Percentiles rank a stretch among this genome's conserved stretches.
phyloP scores from a whole-genome alignment of 2,797 vertebrate genomes.

The Echeneis naucrates region DNA sequence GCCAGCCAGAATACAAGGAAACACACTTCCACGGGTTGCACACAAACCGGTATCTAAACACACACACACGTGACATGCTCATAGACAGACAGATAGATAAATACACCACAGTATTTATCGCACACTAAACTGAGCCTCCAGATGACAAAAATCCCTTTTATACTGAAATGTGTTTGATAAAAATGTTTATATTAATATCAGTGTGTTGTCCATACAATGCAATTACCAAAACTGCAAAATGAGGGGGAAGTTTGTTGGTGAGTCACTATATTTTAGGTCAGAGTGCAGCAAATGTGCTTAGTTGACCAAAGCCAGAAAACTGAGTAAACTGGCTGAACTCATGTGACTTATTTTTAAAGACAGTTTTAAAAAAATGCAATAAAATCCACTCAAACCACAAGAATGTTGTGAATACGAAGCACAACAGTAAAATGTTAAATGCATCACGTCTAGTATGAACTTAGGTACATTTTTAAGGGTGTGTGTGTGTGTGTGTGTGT shows the following conservation, averaged over 20 bases:
- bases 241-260: not conserved
- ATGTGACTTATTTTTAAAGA: no score
- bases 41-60: conserved; percentile 48
- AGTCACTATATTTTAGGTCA: not conserved
- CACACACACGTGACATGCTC: conserved; percentile 11
- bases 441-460: not conserved
- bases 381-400: not conserved
- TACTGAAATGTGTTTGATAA: no score
- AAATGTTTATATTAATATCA: not conserved
- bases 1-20: conserved; percentile 63
- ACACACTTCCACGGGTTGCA: conserved; percentile 28
- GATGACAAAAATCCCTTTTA: not conserved
- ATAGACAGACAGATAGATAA: no score
- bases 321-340: not conserved
- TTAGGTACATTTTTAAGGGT: not conserved
- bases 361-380: not conserved
- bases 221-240: not conserved
- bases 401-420: not conserved
- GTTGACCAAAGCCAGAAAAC: not conserved
- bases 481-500: conserved; percentile 58
- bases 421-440: not conserved
- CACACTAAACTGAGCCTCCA: not conserved
- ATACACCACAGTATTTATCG: not conserved
- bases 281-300: not conserved
- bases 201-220: not conserved